A percentile compares a stretch with the other conserved stretches of the same genome.
These are phyloP conservation scores for Meandrusa payeni DNA, from an alignment of 2,888 invertebrate species.

Conservation along the genomic window DNA sequence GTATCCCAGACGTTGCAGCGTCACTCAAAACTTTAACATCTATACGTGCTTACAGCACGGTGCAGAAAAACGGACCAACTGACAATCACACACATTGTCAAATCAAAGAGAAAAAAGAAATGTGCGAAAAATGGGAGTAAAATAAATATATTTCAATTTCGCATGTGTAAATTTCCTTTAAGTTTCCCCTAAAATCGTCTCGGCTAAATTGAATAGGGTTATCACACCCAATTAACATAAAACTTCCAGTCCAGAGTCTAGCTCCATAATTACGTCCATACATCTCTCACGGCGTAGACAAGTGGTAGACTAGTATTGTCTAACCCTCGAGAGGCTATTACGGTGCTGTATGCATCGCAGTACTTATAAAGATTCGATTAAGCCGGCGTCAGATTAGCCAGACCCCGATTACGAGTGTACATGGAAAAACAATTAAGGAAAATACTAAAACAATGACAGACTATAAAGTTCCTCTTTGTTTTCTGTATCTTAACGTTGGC, in stretches of 20 bases:
- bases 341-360: slow-evolving; percentile 37
- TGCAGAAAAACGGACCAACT: too few species aligned
- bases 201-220: slow-evolving; percentile 24
- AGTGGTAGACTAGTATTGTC: slow-evolving; percentile 53
- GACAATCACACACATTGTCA: too few species aligned
- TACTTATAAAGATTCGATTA: slow-evolving; percentile 73
- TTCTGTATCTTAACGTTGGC: slow-evolving; percentile 60
- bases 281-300: slow-evolving; percentile 50
- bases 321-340: slow-evolving; percentile 41
- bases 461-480: slow-evolving; percentile 71
- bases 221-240: slow-evolving; percentile 36
- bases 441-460: slow-evolving; percentile 70
- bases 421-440: slow-evolving; percentile 78
- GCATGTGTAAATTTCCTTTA: background rate
- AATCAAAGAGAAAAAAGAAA: too few species aligned
- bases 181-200: too few species aligned
- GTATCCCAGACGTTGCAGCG: too few species aligned
- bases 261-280: slow-evolving; percentile 55
- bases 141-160: background rate
- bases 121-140: too few species aligned
- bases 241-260: slow-evolving; percentile 34
- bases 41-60: too few species aligned
- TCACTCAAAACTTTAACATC: too few species aligned
- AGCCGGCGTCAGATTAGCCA: slow-evolving; percentile 57
- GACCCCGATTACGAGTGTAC: slow-evolving; percentile 64